Evolutionary conservation across 2,888 invertebrate genomes (phyloP).

Genomic region (Galerucella nymphaeae): DNA sequence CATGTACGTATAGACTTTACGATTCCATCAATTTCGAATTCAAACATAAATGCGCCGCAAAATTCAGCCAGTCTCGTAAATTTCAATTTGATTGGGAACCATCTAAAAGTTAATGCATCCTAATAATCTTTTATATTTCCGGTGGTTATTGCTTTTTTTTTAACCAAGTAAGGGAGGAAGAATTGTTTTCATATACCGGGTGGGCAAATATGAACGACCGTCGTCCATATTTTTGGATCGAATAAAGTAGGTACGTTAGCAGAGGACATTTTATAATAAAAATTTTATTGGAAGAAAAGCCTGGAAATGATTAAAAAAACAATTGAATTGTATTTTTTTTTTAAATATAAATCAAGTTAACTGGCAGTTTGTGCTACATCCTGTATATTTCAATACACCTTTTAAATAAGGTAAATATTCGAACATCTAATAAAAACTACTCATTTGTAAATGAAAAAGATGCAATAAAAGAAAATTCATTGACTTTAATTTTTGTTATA

Average conservation of each 20-base stretch:
- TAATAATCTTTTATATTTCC: slow-evolving; percentile 41
- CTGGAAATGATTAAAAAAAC: too few species aligned
- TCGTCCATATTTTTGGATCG: not conserved
- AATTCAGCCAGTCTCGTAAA: slow-evolving; percentile 10
- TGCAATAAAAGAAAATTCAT: too few species aligned
- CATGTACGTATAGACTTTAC: not conserved
- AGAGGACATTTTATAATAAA: not conserved
- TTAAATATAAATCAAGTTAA: too few species aligned
- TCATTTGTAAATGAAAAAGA: too few species aligned
- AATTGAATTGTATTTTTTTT: too few species aligned
- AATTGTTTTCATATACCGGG: not conserved
- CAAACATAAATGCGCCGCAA: slow-evolving; percentile 17
- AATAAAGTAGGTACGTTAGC: too few species aligned
- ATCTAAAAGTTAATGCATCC: slow-evolving; percentile 23
- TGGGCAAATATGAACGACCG: not conserved
- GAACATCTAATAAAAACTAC: too few species aligned
- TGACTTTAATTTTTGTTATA: too few species aligned
- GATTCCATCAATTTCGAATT: slow-evolving; percentile 15
- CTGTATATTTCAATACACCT: too few species aligned
- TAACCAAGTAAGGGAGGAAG: not conserved
- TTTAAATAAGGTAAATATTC: too few species aligned
- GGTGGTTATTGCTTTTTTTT: slow-evolving; percentile 15
- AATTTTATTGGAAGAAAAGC: too few species aligned
- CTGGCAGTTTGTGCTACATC: not conserved
- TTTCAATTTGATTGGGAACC: slow-evolving; percentile 16